These are phyloP conservation scores for Drosophila longiperda DNA, from an alignment of 2,888 invertebrate species.

Conservation along the genomic window DNA sequence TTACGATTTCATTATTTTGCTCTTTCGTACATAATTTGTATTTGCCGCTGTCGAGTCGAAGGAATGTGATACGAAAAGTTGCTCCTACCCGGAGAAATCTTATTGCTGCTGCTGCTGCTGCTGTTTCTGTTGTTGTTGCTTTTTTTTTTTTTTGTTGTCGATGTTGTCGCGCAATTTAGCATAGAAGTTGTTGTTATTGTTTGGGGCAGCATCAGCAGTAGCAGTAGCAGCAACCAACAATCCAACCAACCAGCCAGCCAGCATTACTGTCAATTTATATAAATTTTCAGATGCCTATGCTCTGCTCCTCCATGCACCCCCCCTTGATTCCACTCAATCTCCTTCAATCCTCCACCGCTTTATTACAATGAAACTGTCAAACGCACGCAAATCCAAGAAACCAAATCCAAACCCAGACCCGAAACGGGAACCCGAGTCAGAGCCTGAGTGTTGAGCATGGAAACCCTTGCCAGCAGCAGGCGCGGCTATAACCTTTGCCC, in stretches of 20 bases:
- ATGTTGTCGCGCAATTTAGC: conserved; percentile 62
- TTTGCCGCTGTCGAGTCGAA: conserved; percentile 27
- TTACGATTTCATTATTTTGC: conserved; percentile 78
- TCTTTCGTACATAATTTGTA: conserved; percentile 74
- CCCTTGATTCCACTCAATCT: not conserved
- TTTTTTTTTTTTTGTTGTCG: conserved; percentile 17
- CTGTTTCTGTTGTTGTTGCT: conserved; percentile 14
- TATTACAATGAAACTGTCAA: conserved; percentile 59
- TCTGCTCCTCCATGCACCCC: not conserved
- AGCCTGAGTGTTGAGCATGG: conserved; percentile 5
- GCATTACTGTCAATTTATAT: conserved; percentile 78
- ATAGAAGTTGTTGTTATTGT: conserved; percentile 59
- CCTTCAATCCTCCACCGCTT: conserved; percentile 5
- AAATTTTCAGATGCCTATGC: conserved; percentile 63
- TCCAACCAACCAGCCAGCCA: conserved; percentile 55
- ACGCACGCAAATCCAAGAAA: conserved; percentile 45
- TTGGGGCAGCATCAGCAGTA: conserved; percentile 36
- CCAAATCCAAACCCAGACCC: conserved; percentile 11
- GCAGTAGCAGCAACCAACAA: conserved; percentile 27
- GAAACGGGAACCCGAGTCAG: conserved; percentile 17
- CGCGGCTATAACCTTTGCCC: conserved; percentile 66
- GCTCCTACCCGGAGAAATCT: conserved; percentile 10
- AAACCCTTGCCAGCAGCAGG: conserved; percentile 65
- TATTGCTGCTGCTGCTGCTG: conserved; percentile 1
- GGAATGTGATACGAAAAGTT: conserved; percentile 66